phyloP scores from a whole-genome alignment of 2,113 vertebrate species.

The Gadus macrocephalus region DNA sequence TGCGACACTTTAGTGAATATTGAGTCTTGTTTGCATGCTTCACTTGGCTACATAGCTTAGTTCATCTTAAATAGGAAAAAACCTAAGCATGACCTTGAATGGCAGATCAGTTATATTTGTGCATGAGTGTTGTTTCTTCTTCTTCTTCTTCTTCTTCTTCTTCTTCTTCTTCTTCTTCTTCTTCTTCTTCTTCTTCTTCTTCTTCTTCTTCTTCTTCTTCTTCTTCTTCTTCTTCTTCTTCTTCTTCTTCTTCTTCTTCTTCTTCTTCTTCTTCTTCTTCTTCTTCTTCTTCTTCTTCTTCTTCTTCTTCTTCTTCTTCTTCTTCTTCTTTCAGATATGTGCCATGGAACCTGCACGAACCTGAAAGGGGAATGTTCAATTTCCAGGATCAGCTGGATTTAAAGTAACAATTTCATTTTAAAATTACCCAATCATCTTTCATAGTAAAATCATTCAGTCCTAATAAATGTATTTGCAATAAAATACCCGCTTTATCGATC shows the following conservation, averaged over 20 bases:
- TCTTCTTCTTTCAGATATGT: conserved; percentile 75
- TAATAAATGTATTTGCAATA: too few species aligned
- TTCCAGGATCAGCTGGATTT: conserved; percentile 85
- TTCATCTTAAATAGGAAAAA: too few species aligned
- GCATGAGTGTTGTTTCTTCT: neutral
- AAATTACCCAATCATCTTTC: neutral
- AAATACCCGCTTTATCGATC: too few species aligned
- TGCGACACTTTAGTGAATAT: too few species aligned
- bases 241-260: conserved; percentile 3
- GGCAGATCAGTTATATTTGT: too few species aligned
- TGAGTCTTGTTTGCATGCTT: too few species aligned
- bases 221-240: conserved; percentile 17
- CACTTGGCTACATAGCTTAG: too few species aligned
- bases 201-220: conserved; percentile 9
- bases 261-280: conserved; percentile 20
- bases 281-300: conserved; percentile 21
- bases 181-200: conserved; percentile 15
- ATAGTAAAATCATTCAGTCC: neutral
- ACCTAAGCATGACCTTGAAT: too few species aligned
- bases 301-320: conserved; percentile 3
- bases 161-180: conserved; percentile 20
- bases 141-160: conserved; percentile 19
- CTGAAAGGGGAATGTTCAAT: conserved; percentile 77
- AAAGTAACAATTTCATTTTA: conserved; percentile 58
- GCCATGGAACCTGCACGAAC: conserved; percentile 90